Conservation (phyloP, 2,797 vertebrate genomes). For the Urophycis tenuis region DNA sequence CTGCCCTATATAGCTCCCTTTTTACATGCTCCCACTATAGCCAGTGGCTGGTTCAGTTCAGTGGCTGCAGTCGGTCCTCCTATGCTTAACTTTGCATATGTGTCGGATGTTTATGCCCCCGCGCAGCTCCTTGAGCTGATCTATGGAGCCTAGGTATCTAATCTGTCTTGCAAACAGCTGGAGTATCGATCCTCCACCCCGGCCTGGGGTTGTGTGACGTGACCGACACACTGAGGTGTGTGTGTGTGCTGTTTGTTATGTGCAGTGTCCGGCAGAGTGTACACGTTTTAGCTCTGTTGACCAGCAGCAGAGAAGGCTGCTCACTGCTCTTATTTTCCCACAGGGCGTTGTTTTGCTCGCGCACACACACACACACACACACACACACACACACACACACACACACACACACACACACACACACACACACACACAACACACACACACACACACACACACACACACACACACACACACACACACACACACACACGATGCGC, state of each 20-base stretch:
- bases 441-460: neutral
- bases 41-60: neutral
- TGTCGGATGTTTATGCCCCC: neutral
- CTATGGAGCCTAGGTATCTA: neutral
- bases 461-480: slow-evolving; percentile 19
- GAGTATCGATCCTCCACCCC: neutral
- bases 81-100: neutral
- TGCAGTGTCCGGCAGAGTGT: neutral
- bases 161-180: neutral
- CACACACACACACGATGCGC: slow-evolving; percentile 24
- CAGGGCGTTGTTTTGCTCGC: slow-evolving; percentile 42
- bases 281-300: slow-evolving; percentile 11
- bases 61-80: neutral
- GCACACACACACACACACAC: slow-evolving; percentile 14
- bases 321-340: slow-evolving; percentile 29
- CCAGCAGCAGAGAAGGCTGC: slow-evolving; percentile 14
- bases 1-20: neutral
- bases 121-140: neutral
- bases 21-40: neutral
- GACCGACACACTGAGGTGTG: neutral
- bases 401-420: neutral
- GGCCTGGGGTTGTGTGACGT: neutral
- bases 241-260: slow-evolving; percentile 3
- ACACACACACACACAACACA: neutral
- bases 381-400: neutral